Conservation (phyloP, 2,888 invertebrate species). For the Diarsia mendica region DNA sequence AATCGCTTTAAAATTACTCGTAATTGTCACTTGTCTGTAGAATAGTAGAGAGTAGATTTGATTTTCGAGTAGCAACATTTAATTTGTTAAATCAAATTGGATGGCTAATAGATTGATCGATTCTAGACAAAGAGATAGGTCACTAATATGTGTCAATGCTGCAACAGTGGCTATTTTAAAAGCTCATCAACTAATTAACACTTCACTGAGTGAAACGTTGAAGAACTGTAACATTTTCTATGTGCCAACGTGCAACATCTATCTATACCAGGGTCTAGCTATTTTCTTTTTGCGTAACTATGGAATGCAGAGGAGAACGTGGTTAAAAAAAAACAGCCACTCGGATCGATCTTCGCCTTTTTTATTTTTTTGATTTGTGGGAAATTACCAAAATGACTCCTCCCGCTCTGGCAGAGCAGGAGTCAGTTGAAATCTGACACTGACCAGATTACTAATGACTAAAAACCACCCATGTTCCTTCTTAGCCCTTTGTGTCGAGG, state of each 20-base stretch:
- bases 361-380: no score
- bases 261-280: not conserved
- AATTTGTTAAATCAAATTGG: constrained; percentile 5
- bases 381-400: no score
- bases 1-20: not conserved
- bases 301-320: no score
- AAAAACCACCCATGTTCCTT: no score
- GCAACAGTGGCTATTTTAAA: constrained; percentile 16
- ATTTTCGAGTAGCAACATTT: not conserved
- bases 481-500: no score
- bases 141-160: constrained; percentile 21
- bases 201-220: constrained; percentile 15
- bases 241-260: not conserved
- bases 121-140: constrained; percentile 18
- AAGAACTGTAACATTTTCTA: not conserved
- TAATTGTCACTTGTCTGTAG: not conserved
- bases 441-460: no score
- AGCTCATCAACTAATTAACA: constrained; percentile 7
- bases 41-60: not conserved
- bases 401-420: no score
- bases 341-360: no score
- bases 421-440: no score
- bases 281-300: not conserved
- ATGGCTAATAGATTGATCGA: constrained; percentile 20
- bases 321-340: no score